Evolutionary conservation across 2,888 invertebrate species (phyloP).

Genomic region (Meandrusa payeni): DNA sequence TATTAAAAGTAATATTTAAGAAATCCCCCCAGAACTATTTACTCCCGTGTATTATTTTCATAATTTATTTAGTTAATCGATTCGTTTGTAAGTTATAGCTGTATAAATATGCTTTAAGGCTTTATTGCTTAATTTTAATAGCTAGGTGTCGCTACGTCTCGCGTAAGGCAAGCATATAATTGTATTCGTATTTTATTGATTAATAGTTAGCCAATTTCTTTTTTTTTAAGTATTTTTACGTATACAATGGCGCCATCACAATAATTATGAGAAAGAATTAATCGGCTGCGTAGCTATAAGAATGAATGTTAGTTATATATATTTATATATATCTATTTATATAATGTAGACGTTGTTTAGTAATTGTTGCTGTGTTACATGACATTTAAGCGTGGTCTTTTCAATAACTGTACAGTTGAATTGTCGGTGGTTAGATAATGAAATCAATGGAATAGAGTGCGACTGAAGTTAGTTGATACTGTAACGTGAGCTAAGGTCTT

Average conservation of each 20-base stretch:
- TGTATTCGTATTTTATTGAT: constrained; percentile 57
- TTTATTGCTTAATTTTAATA: constrained; percentile 61
- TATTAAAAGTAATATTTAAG: constrained; percentile 12
- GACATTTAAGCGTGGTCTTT: constrained; percentile 44
- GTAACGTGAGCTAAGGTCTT: constrained; percentile 70
- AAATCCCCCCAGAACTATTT: constrained; percentile 36
- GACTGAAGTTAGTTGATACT: constrained; percentile 76
- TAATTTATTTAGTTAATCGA: constrained; percentile 67
- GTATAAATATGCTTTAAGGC: constrained; percentile 69
- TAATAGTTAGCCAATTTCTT: constrained; percentile 74
- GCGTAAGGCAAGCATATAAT: constrained; percentile 57
- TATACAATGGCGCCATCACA: constrained; percentile 70
- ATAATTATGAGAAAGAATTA: constrained; percentile 56
- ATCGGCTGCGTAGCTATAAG: constrained; percentile 57
- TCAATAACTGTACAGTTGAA: constrained; percentile 47
- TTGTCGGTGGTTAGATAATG: constrained; percentile 42
- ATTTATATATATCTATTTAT: no score
- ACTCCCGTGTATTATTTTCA: constrained; percentile 48
- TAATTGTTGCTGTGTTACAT: constrained; percentile 65
- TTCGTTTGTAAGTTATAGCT: constrained; percentile 60
- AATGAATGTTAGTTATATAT: constrained; percentile 66
- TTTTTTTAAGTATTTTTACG: constrained; percentile 52
- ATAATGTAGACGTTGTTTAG: constrained; percentile 62
- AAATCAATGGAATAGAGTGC: constrained; percentile 49
- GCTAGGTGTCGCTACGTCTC: constrained; percentile 57